phyloP scores from a whole-genome alignment of 2,113 vertebrate genomes.

The Trichomycterus rosablanca region DNA sequence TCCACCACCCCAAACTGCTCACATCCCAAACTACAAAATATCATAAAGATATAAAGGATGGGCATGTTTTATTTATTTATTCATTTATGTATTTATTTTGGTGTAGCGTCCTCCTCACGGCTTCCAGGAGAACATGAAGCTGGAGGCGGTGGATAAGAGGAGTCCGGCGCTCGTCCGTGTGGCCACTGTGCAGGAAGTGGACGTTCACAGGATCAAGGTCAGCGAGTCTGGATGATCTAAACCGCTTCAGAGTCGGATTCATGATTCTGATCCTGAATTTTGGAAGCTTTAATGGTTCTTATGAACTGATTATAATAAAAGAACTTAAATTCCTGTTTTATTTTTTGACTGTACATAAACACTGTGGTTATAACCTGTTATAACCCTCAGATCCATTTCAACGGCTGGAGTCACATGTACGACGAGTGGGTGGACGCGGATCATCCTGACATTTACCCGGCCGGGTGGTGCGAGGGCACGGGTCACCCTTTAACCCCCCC shows the following conservation, averaged over 20 bases:
- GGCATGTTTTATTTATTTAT: no score
- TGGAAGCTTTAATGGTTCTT: no score
- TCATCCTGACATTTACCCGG: conserved; percentile 90
- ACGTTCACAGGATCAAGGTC: conserved; percentile 93
- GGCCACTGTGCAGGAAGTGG: conserved; percentile 87
- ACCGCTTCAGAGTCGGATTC: no score
- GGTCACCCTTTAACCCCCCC: conserved; percentile 85
- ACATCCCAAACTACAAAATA: background rate
- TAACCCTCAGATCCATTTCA: conserved; percentile 83
- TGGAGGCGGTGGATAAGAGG: conserved; percentile 91
- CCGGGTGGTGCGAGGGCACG: conserved; percentile 90
- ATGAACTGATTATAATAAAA: no score
- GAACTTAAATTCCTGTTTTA: no score
- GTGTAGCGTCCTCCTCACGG: conserved; percentile 77
- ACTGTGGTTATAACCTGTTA: no score
- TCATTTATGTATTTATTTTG: background rate
- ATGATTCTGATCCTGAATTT: no score
- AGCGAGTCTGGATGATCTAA: no score
- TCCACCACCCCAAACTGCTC: background rate
- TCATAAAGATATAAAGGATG: no score
- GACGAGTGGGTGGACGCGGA: conserved; percentile 96
- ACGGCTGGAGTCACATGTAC: conserved; percentile 90
- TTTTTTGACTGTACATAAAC: no score
- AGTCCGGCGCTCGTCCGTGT: conserved; percentile 88
- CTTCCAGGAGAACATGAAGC: conserved; percentile 91